These are phyloP conservation scores for Coracias cyanogaster DNA, from an alignment of 2,797 vertebrate genomes.

Conservation along the genomic window DNA sequence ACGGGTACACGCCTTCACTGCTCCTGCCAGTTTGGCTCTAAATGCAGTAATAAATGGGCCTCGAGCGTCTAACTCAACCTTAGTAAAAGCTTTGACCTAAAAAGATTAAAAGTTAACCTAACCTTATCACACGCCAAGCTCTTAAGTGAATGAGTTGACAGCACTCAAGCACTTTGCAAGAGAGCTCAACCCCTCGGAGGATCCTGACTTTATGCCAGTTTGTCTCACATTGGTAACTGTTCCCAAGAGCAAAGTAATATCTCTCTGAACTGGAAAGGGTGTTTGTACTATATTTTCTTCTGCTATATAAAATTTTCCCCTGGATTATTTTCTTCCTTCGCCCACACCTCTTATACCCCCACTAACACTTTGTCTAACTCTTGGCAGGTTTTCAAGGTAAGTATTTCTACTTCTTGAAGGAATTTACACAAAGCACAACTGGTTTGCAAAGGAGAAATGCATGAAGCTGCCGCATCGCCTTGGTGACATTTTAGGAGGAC, in stretches of 20 bases:
- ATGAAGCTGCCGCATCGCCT: background rate
- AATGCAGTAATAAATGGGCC: background rate
- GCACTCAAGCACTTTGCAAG: fast-evolving
- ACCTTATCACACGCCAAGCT: background rate
- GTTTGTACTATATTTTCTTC: background rate
- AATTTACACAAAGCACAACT: background rate
- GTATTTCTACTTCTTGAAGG: conserved; percentile 15
- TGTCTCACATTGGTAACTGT: background rate
- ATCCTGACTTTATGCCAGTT: background rate
- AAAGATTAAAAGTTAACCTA: background rate
- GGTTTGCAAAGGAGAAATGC: background rate
- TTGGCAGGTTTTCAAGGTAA: background rate
- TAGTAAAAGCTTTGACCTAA: background rate
- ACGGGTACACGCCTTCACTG: fast-evolving
- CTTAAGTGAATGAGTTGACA: background rate
- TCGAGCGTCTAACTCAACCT: background rate
- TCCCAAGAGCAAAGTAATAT: background rate
- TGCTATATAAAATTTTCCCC: background rate
- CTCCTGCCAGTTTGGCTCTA: background rate
- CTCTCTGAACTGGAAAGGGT: background rate
- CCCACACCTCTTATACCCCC: background rate
- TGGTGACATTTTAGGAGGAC: background rate
- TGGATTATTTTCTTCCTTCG: background rate
- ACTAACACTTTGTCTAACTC: background rate
- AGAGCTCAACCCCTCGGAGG: background rate